Conservation (phyloP, 2,888 invertebrate genomes). For the Stegophylla sp. region DNA sequence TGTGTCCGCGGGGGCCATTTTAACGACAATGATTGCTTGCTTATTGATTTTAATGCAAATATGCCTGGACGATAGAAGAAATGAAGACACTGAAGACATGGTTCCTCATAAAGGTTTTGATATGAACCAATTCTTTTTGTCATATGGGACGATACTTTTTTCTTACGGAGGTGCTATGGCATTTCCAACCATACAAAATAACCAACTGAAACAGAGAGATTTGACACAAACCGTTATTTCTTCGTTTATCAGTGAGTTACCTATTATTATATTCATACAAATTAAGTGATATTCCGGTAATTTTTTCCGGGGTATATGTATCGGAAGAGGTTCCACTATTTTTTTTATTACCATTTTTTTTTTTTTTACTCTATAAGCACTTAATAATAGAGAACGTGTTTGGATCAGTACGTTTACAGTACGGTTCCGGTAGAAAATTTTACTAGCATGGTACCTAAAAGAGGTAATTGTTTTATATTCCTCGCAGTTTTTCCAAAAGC, state of each 20-base stretch:
- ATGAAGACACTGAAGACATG: conserved; percentile 62
- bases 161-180: conserved; percentile 77
- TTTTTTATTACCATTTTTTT: no score
- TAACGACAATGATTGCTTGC: conserved; percentile 72
- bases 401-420: no score
- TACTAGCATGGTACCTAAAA: no score
- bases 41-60: conserved; percentile 72
- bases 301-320: no score
- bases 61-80: conserved; percentile 67
- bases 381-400: no score
- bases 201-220: conserved; percentile 66
- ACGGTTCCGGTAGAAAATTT: no score
- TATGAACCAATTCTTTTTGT: conserved; percentile 73
- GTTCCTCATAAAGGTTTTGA: conserved; percentile 68
- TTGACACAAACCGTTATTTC: not conserved
- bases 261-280: no score
- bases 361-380: no score
- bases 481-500: no score
- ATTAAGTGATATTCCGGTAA: no score
- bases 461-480: no score
- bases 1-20: conserved; percentile 72
- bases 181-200: conserved; percentile 81
- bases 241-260: conserved; percentile 5
- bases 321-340: no score
- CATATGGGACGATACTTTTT: conserved; percentile 76